phyloP scores from a whole-genome alignment of 2,888 invertebrate species.

The Ceraclea dissimilis region DNA sequence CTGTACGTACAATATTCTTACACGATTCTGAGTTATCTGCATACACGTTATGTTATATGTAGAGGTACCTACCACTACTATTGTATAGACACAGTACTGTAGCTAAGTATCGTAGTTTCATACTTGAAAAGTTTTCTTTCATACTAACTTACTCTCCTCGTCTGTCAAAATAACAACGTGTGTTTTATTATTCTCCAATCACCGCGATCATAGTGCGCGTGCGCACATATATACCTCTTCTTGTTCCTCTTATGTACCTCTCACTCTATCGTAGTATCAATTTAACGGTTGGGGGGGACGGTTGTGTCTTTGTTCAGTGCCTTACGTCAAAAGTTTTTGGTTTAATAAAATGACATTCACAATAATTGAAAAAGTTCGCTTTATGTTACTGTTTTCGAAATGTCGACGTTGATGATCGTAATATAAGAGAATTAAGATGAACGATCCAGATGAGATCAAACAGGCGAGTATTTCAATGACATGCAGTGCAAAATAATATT shows the following conservation, averaged over 20 bases:
- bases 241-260: slow-evolving; percentile 5
- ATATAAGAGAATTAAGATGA: neutral
- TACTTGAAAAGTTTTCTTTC: neutral
- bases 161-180: neutral
- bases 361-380: neutral
- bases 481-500: slow-evolving; percentile 7
- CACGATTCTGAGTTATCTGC: too few relatives aligned
- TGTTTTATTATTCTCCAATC: slow-evolving; percentile 4
- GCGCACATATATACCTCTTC: neutral
- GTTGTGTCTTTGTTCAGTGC: neutral
- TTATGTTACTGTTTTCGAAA: neutral
- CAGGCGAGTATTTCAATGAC: slow-evolving; percentile 4
- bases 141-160: too few relatives aligned
- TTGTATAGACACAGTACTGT: too few relatives aligned
- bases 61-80: too few relatives aligned
- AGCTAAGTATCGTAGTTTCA: too few relatives aligned
- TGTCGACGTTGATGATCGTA: neutral
- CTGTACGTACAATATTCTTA: too few relatives aligned
- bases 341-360: slow-evolving; percentile 4
- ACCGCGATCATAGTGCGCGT: neutral
- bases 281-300: slow-evolving; percentile 3
- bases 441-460: slow-evolving; percentile 6
- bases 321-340: slow-evolving; percentile 6
- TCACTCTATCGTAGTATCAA: slow-evolving; percentile 7
- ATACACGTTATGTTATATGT: too few relatives aligned